These are phyloP conservation scores for Cnemophilus loriae DNA, from an alignment of 2,113 vertebrate species.

Conservation along the genomic window DNA sequence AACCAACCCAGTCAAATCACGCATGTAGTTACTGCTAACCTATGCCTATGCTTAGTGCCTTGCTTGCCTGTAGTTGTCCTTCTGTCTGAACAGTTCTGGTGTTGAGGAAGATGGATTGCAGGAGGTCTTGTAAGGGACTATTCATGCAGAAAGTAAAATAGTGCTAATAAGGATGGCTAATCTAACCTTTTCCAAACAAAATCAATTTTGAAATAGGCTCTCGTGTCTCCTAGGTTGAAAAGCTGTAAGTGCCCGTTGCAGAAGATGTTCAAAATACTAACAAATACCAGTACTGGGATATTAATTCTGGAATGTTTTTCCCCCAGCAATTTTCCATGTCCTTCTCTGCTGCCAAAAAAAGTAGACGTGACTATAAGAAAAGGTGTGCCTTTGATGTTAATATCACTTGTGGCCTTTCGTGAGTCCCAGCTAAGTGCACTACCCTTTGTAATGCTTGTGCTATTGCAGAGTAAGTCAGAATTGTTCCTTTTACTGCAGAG, in stretches of 20 bases:
- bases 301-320: neutral
- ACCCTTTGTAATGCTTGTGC: neutral
- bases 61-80: neutral
- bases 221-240: neutral
- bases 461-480: neutral
- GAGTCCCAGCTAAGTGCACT: neutral
- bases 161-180: neutral
- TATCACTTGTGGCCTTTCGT: neutral
- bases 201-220: neutral
- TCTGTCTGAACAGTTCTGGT: neutral
- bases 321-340: neutral
- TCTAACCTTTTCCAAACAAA: neutral
- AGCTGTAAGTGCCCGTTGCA: neutral
- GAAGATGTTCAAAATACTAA: neutral
- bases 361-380: neutral
- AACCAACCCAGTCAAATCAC: neutral
- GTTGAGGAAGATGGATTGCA: neutral
- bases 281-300: neutral
- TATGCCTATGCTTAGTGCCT: neutral
- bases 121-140: neutral
- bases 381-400: neutral
- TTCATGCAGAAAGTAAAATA: neutral
- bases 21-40: rapidly evolving
- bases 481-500: neutral
- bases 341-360: neutral